phyloP scores from a whole-genome alignment of 1,140 invertebrate genomes.

The Augochlora pura region DNA sequence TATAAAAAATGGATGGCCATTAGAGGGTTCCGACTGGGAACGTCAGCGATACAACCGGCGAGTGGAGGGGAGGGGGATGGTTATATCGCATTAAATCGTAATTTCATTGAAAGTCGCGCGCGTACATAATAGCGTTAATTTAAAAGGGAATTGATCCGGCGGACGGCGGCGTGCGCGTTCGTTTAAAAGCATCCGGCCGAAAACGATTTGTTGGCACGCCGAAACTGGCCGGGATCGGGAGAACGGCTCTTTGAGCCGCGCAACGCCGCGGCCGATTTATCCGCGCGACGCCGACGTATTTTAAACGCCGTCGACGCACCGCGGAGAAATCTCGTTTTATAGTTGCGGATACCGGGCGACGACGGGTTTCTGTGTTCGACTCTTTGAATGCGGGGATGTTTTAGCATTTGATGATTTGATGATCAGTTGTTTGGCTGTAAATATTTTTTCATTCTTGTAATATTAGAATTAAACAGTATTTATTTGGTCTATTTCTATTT shows the following conservation, averaged over 20 bases:
- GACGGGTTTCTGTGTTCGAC: too few relatives aligned
- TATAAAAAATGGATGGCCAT: constrained; percentile 61
- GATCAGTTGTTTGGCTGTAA: too few relatives aligned
- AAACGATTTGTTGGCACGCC: constrained; percentile 59
- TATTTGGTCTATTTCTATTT: too few relatives aligned
- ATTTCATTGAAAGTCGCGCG: constrained; percentile 66
- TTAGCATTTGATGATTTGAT: too few relatives aligned
- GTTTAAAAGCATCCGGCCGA: constrained; percentile 65
- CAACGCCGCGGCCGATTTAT: constrained; percentile 54
- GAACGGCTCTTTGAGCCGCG: constrained; percentile 50
- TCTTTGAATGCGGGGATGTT: too few relatives aligned
- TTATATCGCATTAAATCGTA: constrained; percentile 63
- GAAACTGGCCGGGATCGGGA: constrained; percentile 52
- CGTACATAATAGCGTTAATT: constrained; percentile 66
- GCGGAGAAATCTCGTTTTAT: constrained; percentile 8
- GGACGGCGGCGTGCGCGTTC: constrained; percentile 60
- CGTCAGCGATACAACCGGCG: constrained; percentile 51
- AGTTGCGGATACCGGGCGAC: too few relatives aligned
- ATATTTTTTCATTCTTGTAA: too few relatives aligned
- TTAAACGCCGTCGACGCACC: neutral
- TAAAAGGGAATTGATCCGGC: constrained; percentile 67
- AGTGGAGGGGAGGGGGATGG: constrained; percentile 1
- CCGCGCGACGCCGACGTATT: constrained; percentile 27
- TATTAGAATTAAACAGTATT: too few relatives aligned
- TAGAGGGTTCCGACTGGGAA: constrained; percentile 56